phyloP scores from a whole-genome alignment of 2,797 vertebrate genomes.

The Typhlichthys eigenmanni region DNA sequence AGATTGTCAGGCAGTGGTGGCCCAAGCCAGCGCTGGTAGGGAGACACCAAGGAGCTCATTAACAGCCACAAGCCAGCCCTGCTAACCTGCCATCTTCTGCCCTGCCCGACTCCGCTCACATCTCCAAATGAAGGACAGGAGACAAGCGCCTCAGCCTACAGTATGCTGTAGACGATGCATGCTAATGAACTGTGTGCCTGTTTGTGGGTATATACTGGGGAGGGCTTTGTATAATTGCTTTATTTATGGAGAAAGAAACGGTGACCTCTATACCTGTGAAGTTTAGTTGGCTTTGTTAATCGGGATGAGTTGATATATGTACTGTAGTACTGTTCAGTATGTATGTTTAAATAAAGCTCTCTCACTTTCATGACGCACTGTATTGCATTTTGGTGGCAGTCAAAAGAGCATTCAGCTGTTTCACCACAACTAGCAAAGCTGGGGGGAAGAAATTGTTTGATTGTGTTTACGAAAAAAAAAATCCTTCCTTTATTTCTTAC shows the following conservation, averaged over 20 bases:
- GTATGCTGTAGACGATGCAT: constrained; percentile 43
- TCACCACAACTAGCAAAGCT: constrained; percentile 6
- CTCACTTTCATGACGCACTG: not conserved
- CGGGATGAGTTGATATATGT: no score
- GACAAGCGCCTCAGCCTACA: constrained; percentile 31
- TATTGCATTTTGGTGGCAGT: constrained; percentile 7
- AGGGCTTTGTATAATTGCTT: constrained; percentile 28
- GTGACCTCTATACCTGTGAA: not conserved
- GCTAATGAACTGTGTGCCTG: constrained; percentile 42
- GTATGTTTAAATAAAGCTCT: constrained; percentile 11
- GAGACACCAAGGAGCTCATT: constrained; percentile 73
- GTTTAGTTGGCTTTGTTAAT: not conserved
- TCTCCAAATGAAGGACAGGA: constrained; percentile 57
- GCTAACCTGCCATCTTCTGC: constrained; percentile 49
- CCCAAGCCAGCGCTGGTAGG: constrained; percentile 28
- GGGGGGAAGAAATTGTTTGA: constrained; percentile 2
- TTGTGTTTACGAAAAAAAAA: constrained; percentile 12
- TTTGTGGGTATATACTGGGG: constrained; percentile 17
- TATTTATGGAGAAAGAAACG: constrained; percentile 5
- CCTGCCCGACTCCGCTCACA: constrained; percentile 37
- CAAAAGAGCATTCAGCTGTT: constrained; percentile 8
- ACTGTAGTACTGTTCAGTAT: not conserved
- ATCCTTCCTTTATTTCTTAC: not conserved
- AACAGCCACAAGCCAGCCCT: constrained; percentile 47
- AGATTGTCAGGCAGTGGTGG: constrained; percentile 42